Conservation (phyloP, 2,888 invertebrate species). For the Chirona hameri region DNA sequence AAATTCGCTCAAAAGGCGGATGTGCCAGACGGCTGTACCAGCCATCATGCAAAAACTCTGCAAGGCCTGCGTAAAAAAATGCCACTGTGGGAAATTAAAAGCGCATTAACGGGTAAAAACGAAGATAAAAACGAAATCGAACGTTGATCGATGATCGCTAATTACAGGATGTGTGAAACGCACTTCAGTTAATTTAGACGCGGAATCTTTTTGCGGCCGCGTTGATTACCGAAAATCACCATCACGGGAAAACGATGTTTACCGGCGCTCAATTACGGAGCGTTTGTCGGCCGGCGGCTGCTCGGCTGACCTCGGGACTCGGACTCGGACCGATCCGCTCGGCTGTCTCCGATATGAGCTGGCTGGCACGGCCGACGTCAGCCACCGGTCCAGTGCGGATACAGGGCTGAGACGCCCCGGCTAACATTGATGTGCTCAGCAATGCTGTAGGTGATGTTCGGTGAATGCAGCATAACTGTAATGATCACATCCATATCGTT, state of each 20-base stretch:
- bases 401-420: too few species aligned
- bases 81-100: background rate
- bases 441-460: too few species aligned
- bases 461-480: too few species aligned
- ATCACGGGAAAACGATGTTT: background rate
- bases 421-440: too few species aligned
- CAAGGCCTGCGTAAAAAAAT: background rate
- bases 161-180: conserved; percentile 2
- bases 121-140: background rate
- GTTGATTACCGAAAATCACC: background rate
- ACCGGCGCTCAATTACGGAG: background rate
- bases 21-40: background rate
- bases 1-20: background rate
- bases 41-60: background rate
- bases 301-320: too few species aligned
- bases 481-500: too few species aligned
- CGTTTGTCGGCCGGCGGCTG: too few species aligned
- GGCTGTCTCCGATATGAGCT: too few species aligned
- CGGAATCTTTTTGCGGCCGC: background rate
- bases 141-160: background rate
- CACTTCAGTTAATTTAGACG: background rate
- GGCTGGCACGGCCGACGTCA: too few species aligned
- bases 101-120: background rate
- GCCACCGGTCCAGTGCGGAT: too few species aligned
- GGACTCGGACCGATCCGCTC: too few species aligned